A percentile compares a stretch with the other conserved stretches of the same genome.
These are phyloP conservation scores for Andrena dorsata DNA, from an alignment of 2,888 invertebrate genomes.

Conservation along the genomic window DNA sequence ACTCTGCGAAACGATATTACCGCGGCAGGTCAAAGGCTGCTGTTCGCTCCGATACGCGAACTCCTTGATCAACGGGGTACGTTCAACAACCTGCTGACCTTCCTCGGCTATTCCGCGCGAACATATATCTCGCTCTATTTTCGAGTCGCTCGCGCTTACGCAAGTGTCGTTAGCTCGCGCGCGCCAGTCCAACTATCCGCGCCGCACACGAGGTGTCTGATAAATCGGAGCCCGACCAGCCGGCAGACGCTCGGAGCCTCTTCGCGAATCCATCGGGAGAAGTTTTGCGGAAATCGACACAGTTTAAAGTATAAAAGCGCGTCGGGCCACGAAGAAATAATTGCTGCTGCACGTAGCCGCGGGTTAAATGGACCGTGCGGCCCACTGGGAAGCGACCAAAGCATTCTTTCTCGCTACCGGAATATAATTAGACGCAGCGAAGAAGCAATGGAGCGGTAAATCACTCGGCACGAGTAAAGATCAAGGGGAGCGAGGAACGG, in stretches of 20 bases:
- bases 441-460: slow-evolving; percentile 60
- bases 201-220: not conserved
- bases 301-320: not conserved
- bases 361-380: slow-evolving; percentile 39
- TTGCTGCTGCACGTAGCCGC: slow-evolving; percentile 2
- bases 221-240: not conserved
- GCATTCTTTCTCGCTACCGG: slow-evolving; percentile 52
- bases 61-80: slow-evolving; percentile 38
- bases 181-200: slow-evolving; percentile 24
- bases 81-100: slow-evolving; percentile 75
- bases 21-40: slow-evolving; percentile 41
- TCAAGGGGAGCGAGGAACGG: slow-evolving; percentile 63
- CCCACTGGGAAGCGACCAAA: slow-evolving; percentile 27
- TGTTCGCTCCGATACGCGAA: not conserved
- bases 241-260: not conserved
- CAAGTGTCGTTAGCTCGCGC: slow-evolving; percentile 54
- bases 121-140: slow-evolving; percentile 68
- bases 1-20: slow-evolving; percentile 13
- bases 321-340: slow-evolving; percentile 25
- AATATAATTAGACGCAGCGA: slow-evolving; percentile 60
- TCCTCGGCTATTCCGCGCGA: slow-evolving; percentile 62
- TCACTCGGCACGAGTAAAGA: slow-evolving; percentile 61
- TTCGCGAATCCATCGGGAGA: too few species aligned
- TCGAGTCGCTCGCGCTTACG: slow-evolving; percentile 63
- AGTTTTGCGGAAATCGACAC: not conserved